These are phyloP conservation scores for Fregata magnificens DNA, from an alignment of 2,113 vertebrate species.

Conservation along the genomic window DNA sequence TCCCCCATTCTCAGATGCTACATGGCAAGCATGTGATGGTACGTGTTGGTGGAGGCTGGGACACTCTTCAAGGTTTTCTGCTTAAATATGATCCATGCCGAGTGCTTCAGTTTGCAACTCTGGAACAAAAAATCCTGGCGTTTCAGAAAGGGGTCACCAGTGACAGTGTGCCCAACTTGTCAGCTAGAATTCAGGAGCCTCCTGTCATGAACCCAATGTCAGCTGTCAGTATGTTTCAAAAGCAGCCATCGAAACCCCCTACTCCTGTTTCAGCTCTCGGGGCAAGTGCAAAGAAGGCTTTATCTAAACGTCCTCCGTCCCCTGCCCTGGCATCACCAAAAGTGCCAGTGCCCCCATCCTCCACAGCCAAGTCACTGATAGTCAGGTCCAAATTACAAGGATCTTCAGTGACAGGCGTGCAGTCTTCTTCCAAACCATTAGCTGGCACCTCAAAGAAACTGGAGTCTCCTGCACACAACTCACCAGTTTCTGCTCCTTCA, in stretches of 20 bases:
- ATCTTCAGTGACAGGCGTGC: background rate
- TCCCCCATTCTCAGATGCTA: conserved; percentile 83
- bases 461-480: background rate
- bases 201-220: conserved; percentile 90
- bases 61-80: conserved; percentile 95
- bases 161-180: conserved; percentile 42
- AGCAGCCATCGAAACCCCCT: conserved; percentile 65
- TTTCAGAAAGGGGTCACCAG: conserved; percentile 88
- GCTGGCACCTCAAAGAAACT: conserved; percentile 52
- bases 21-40: conserved; percentile 99
- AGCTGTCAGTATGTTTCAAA: conserved; percentile 79
- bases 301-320: conserved; percentile 44
- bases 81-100: conserved; percentile 93
- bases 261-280: background rate
- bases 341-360: background rate
- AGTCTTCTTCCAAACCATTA: conserved; percentile 26
- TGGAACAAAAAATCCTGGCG: conserved; percentile 95
- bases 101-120: conserved; percentile 92
- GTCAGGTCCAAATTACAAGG: conserved; percentile 51
- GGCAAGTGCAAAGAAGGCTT: conserved; percentile 56
- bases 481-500: background rate
- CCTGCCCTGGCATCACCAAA: conserved; percentile 66
- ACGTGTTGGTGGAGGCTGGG: conserved; percentile 97
- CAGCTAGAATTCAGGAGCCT: conserved; percentile 62
- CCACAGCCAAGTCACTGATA: background rate